These are phyloP conservation scores for Turdus rufiventris DNA, from an alignment of 2,113 vertebrate species.

Conservation along the genomic window DNA sequence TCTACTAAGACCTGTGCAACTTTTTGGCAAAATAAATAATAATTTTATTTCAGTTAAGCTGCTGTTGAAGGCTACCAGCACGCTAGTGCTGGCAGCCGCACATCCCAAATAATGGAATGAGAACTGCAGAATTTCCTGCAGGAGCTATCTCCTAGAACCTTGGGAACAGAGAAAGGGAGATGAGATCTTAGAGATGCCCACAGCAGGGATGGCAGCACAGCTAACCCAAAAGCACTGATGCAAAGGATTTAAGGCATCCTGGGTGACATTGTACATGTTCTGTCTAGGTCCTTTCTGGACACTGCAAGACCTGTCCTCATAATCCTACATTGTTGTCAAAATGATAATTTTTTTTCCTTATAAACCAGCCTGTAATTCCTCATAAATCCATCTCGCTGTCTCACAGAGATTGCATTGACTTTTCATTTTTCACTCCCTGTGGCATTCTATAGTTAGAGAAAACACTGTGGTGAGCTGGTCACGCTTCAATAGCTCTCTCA, in stretches of 20 bases:
- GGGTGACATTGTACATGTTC: not conserved
- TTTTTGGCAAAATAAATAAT: not conserved
- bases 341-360: not conserved
- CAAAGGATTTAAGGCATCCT: not conserved
- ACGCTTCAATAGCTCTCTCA: slow-evolving; percentile 19
- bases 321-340: not conserved
- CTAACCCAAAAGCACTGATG: not conserved
- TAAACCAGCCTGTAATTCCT: slow-evolving; percentile 25
- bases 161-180: not conserved
- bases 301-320: not conserved
- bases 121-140: not conserved
- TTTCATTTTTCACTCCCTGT: slow-evolving; percentile 17
- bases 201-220: not conserved
- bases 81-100: not conserved
- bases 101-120: not conserved
- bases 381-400: not conserved
- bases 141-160: not conserved
- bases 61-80: not conserved
- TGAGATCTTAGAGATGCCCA: not conserved
- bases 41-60: not conserved
- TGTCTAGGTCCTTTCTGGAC: not conserved
- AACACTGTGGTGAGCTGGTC: slow-evolving; percentile 11
- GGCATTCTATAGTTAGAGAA: slow-evolving; percentile 2
- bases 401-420: slow-evolving; percentile 6
- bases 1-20: not conserved